Evolutionary conservation across 1,140 invertebrate genomes (phyloP).

Genomic region (Formica exsecta): DNA sequence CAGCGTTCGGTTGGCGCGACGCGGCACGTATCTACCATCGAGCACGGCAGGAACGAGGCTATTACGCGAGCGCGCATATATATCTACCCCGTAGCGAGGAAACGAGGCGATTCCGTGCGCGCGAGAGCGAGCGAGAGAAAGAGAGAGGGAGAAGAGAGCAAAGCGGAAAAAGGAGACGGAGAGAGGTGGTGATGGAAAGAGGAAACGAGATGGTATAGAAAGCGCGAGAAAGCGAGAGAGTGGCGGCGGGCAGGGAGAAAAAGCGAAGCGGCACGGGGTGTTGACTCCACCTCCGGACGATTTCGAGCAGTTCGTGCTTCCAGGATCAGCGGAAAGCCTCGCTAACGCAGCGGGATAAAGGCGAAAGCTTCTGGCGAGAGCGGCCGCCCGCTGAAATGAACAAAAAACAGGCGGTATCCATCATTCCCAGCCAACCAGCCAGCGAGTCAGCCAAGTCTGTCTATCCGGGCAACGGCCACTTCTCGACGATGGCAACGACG

Average conservation of each 20-base stretch:
- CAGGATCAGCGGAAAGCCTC: slow-evolving; percentile 83
- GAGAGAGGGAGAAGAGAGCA: slow-evolving; percentile 61
- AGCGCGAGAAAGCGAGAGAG: slow-evolving; percentile 63
- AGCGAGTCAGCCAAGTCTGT: slow-evolving; percentile 20
- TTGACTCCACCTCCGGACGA: slow-evolving; percentile 81
- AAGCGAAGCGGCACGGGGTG: slow-evolving; percentile 71
- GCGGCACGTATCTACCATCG: slow-evolving; percentile 84
- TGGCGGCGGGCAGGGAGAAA: slow-evolving; percentile 58
- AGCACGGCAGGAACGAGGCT: slow-evolving; percentile 84
- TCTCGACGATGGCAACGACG: slow-evolving; percentile 21
- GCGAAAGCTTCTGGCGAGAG: slow-evolving; percentile 72
- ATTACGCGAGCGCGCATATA: slow-evolving; percentile 84
- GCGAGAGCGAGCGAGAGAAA: slow-evolving; percentile 69
- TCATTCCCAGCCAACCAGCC: slow-evolving; percentile 63
- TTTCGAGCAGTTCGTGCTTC: slow-evolving; percentile 83
- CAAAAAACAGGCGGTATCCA: slow-evolving; percentile 71
- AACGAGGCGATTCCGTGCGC: slow-evolving; percentile 73
- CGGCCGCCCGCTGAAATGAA: slow-evolving; percentile 64
- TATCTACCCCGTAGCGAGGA: slow-evolving; percentile 74
- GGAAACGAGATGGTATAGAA: slow-evolving; percentile 13
- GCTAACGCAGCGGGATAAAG: slow-evolving; percentile 81
- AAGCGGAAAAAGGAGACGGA: slow-evolving; percentile 66
- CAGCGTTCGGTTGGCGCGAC: slow-evolving; percentile 76
- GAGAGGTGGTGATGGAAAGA: slow-evolving; percentile 60
- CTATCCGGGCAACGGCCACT: slow-evolving; percentile 49